Evolutionary conservation across 2,888 invertebrate species (phyloP).

Genomic region (Thera obeliscata): DNA sequence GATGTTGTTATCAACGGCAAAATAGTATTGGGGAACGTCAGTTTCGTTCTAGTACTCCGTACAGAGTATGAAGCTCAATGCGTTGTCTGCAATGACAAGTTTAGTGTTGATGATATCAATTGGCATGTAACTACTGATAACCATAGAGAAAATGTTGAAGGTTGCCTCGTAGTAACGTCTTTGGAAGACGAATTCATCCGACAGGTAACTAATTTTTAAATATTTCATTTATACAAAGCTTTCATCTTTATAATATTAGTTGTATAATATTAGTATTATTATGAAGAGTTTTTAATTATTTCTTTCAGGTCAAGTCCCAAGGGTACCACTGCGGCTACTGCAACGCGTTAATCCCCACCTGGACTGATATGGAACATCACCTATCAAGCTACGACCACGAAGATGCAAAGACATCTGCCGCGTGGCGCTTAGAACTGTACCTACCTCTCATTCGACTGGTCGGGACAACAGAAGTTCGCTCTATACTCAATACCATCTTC

Average conservation of each 20-base stretch:
- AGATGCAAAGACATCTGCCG: slow-evolving; percentile 17
- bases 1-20: slow-evolving; percentile 28
- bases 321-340: slow-evolving; percentile 39
- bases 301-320: slow-evolving; percentile 23
- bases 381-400: slow-evolving; percentile 7
- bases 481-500: slow-evolving; percentile 20
- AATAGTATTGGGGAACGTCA: slow-evolving; percentile 25
- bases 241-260: no score
- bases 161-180: slow-evolving; percentile 42
- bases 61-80: slow-evolving; percentile 4
- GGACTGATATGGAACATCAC: slow-evolving; percentile 12
- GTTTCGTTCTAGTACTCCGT: slow-evolving; percentile 27
- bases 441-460: not conserved
- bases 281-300: not conserved
- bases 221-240: no score
- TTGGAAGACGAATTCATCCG: slow-evolving; percentile 56
- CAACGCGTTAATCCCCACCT: slow-evolving; percentile 5
- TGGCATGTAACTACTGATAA: slow-evolving; percentile 19
- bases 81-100: slow-evolving; percentile 19
- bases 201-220: slow-evolving; percentile 48
- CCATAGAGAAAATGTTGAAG: slow-evolving; percentile 32
- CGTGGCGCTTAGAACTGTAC: slow-evolving; percentile 29
- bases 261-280: no score
- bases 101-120: slow-evolving; percentile 13
- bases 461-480: slow-evolving; percentile 21